Conservation (phyloP, 2,113 vertebrate genomes). For the Motacilla tschutschensis region DNA sequence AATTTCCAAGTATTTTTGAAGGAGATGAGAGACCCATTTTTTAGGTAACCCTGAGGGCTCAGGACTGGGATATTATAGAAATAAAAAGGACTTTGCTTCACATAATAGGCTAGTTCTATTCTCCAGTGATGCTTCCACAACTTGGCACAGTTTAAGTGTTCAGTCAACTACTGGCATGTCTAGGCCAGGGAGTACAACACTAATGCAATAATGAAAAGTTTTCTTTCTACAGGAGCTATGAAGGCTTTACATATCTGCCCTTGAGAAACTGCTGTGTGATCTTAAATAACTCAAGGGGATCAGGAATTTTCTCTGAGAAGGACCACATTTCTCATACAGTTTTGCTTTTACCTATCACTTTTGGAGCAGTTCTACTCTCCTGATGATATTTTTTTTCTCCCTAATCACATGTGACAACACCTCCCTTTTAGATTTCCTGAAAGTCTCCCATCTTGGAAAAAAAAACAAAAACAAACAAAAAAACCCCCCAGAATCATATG, state of each 20-base stretch:
- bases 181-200: background rate
- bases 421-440: background rate
- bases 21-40: background rate
- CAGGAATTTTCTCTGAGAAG: background rate
- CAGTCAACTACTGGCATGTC: background rate
- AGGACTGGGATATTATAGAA: background rate
- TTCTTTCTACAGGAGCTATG: background rate
- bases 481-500: background rate
- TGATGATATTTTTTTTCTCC: background rate
- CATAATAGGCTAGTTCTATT: background rate
- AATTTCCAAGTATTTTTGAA: background rate
- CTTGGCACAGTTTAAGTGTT: background rate
- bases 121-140: background rate
- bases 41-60: background rate
- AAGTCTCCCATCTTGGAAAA: background rate
- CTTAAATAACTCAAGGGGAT: background rate
- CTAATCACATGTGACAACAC: background rate
- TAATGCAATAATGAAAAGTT: background rate
- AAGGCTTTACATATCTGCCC: background rate
- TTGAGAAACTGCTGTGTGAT: background rate
- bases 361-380: background rate
- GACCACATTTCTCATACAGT: background rate
- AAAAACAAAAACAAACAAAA: background rate
- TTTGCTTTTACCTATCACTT: background rate
- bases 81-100: background rate